Conservation (phyloP, 2,113 vertebrate species). For the Mionectes macconnelli region DNA sequence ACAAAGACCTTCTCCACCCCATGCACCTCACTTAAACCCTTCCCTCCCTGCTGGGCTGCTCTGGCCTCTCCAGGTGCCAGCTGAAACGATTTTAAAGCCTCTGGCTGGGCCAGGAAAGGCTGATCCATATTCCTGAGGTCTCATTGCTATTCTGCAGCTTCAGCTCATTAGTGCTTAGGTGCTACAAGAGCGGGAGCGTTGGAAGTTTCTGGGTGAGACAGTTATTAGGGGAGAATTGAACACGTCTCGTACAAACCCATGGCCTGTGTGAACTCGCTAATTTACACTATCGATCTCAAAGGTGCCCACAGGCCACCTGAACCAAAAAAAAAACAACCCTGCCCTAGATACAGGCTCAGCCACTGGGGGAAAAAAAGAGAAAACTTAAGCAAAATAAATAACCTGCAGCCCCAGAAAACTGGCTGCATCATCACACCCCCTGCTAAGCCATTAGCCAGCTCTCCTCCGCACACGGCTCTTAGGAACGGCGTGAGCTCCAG, state of each 20-base stretch:
- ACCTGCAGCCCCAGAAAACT: slow-evolving; percentile 11
- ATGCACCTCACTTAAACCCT: neutral
- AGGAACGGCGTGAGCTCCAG: neutral
- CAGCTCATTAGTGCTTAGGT: slow-evolving; percentile 45
- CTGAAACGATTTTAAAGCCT: neutral
- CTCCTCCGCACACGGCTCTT: neutral
- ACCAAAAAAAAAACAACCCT: neutral
- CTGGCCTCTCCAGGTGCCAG: neutral
- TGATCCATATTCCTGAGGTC: neutral
- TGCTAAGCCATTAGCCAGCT: slow-evolving; percentile 8
- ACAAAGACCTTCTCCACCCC: neutral
- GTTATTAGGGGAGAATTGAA: slow-evolving; percentile 33
- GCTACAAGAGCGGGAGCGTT: neutral
- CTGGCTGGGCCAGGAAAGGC: neutral
- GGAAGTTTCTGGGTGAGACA: slow-evolving; percentile 29
- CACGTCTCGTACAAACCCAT: neutral
- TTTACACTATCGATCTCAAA: neutral
- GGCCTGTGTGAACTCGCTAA: neutral
- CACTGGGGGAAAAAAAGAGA: neutral
- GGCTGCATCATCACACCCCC: slow-evolving; percentile 30
- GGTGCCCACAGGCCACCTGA: neutral
- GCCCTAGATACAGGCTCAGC: neutral
- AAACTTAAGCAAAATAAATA: slow-evolving; percentile 36
- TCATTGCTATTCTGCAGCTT: slow-evolving; percentile 35
- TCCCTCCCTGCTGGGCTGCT: neutral